Percentiles rank a stretch among this genome's conserved stretches.
These are phyloP conservation scores for Sciurus vulgaris DNA, from an alignment of 2,797 vertebrate species.

Conservation along the genomic window DNA sequence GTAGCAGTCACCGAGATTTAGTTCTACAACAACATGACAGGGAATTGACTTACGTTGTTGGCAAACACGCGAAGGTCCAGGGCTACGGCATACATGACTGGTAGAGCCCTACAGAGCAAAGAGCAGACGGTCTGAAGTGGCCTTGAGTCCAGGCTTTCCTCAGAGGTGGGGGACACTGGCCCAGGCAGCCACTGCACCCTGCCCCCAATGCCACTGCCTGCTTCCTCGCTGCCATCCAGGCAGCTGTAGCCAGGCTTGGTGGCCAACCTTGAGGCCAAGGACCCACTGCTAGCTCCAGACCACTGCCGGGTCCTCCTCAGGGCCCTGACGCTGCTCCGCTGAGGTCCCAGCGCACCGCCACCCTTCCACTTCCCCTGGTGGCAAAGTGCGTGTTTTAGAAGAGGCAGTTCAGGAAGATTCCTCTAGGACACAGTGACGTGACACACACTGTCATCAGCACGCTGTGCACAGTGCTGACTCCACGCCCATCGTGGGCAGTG, in stretches of 20 bases:
- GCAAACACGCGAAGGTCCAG: conserved; percentile 97
- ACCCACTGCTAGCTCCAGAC: neutral
- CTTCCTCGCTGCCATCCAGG: too few species aligned
- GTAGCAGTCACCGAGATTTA: neutral
- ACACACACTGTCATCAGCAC: neutral
- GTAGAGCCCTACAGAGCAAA: conserved; percentile 92
- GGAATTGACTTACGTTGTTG: conserved; percentile 93
- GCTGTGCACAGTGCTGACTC: too few species aligned
- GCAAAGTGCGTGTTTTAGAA: neutral
- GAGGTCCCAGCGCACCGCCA: neutral
- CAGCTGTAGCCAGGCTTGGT: neutral
- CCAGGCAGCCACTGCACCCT: neutral
- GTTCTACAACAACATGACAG: neutral
- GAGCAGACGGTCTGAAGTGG: neutral
- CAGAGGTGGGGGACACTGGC: too few species aligned
- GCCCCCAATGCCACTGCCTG: fast-evolving
- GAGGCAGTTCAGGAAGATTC: neutral
- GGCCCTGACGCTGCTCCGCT: neutral
- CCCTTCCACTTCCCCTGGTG: too few species aligned
- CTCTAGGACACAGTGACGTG: neutral
- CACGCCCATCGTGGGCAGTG: neutral
- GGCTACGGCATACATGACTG: conserved; percentile 96
- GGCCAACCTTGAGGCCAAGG: neutral
- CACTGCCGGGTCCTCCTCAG: neutral
- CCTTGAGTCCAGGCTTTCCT: neutral